phyloP scores from a whole-genome alignment of 2,888 invertebrate species.

The Lithodes maja region DNA sequence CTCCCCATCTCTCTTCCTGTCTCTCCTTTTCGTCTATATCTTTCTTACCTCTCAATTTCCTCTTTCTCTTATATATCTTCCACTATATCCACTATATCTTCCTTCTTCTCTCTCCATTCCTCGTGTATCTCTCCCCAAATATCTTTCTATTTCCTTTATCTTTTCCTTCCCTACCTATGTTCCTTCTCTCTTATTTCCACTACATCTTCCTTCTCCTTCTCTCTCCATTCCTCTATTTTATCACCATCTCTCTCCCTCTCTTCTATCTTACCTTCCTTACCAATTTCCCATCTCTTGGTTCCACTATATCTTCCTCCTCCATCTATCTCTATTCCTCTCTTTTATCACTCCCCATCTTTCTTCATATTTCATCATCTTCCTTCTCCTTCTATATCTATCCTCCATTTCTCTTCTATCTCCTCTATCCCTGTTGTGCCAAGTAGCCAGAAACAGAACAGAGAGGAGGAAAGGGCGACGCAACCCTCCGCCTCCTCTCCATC shows the following conservation, averaged over 20 bases:
- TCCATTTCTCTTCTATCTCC: not conserved
- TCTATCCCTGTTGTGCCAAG: not conserved
- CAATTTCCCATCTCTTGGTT: not conserved
- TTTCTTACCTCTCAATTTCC: not conserved
- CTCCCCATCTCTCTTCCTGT: constrained; percentile 13
- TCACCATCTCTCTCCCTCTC: not conserved
- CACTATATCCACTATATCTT: no score
- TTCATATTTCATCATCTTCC: no score
- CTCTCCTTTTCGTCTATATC: not conserved
- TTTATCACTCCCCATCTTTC: not conserved
- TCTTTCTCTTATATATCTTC: not conserved
- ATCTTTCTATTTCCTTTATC: not conserved
- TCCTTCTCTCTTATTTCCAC: not conserved
- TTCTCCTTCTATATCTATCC: not conserved
- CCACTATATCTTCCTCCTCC: not conserved
- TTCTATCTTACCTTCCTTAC: not conserved
- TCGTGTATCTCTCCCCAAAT: not conserved
- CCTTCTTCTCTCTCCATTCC: not conserved
- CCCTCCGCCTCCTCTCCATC: no score
- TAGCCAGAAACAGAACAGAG: no score
- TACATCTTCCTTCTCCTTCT: not conserved
- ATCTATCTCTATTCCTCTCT: not conserved
- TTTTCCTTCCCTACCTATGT: constrained; percentile 9
- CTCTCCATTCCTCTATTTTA: constrained; percentile 16
- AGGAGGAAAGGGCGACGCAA: no score